These are phyloP conservation scores for Blastobasis adustella DNA, from an alignment of 2,888 invertebrate species.

Conservation along the genomic window DNA sequence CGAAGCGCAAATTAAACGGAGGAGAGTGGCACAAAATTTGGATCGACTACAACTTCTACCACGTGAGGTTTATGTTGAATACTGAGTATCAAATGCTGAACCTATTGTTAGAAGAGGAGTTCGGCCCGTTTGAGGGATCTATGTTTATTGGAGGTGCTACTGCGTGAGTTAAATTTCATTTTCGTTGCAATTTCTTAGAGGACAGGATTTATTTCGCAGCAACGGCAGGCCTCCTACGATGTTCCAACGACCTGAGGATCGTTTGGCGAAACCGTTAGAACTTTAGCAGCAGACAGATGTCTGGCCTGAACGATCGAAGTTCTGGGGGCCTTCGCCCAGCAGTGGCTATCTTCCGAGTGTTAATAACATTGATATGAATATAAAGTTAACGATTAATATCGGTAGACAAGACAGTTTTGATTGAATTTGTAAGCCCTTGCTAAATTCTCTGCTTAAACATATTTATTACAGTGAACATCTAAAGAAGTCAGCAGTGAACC, in stretches of 20 bases:
- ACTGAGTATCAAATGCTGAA: conserved; percentile 92
- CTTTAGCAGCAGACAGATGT: too few relatives aligned
- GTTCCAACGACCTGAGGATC: too few relatives aligned
- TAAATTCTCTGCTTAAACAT: conserved; percentile 2
- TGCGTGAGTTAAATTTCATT: conserved; percentile 77
- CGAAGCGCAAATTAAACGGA: conserved; percentile 87
- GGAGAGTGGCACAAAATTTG: conserved; percentile 98
- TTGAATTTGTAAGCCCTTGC: too few relatives aligned
- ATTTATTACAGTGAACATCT: conserved; percentile 79
- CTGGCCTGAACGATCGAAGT: too few relatives aligned
- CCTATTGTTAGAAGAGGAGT: conserved; percentile 88
- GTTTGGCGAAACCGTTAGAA: too few relatives aligned
- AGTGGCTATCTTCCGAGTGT: too few relatives aligned
- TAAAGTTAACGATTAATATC: too few relatives aligned
- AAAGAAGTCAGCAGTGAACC: conserved; percentile 87
- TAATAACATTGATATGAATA: too few relatives aligned
- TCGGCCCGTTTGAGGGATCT: conserved; percentile 93
- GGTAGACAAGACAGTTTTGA: too few relatives aligned
- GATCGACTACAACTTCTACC: conserved; percentile 96
- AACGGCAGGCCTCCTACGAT: too few relatives aligned
- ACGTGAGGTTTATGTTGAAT: conserved; percentile 94
- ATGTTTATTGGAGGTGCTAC: conserved; percentile 96
- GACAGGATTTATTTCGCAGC: too few relatives aligned
- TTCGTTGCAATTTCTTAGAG: background rate
- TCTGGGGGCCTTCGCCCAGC: too few relatives aligned